Evolutionary conservation across 2,888 invertebrate species (phyloP), one percentile per base, ranked within the genome.

Genomic region (Lordiphosa fenestrarum): DNA sequence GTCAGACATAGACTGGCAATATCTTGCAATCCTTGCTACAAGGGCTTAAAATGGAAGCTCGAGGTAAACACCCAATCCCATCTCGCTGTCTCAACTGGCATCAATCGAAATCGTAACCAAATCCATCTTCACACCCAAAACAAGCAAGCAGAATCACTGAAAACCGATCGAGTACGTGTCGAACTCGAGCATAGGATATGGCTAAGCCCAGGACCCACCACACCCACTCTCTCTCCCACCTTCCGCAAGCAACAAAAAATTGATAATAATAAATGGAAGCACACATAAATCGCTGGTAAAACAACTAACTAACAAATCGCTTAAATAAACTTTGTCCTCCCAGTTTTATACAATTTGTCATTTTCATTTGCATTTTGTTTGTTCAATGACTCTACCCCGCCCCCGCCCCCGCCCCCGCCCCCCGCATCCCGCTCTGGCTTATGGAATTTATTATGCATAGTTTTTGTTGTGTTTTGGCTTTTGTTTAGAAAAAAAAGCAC

Each of bases 271-370:
- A 30, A 37, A 23, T 23, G 23, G 30, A 44, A 44, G 33, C 15
- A 39, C n/a, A 50, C 33, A 36, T 7, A 30, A 58, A 39, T 33
- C 48, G 37, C 38, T 19, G 21, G 36, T 37, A 23, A 48, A 48
- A 48, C 23, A 53, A 40, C 61, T 63, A 64, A 69, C 75, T 62
- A 84, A 81, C 73, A 76, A 81, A 81, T 73, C 71, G 84, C 78
- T 77, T 70, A 81, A 84, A 84, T 78, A 84, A 82, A 82, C 75
- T 84, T 81, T 77, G 71, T 66, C 72, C 61, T 63, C 65, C 63
- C 49, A 54, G 53, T 56, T 53, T 54, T 61, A 53, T 48, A 65
- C 67, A 85, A 85, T 78, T 80, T 78, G 66, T 84, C 77, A 78
- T 65, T 73, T 77, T 51, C 38, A 54, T 58, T 73, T 83, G 80